Evolutionary conservation across 1,140 invertebrate genomes (phyloP), one percentile per base, ranked within the genome.

Genomic region (Platyura marginata): DNA sequence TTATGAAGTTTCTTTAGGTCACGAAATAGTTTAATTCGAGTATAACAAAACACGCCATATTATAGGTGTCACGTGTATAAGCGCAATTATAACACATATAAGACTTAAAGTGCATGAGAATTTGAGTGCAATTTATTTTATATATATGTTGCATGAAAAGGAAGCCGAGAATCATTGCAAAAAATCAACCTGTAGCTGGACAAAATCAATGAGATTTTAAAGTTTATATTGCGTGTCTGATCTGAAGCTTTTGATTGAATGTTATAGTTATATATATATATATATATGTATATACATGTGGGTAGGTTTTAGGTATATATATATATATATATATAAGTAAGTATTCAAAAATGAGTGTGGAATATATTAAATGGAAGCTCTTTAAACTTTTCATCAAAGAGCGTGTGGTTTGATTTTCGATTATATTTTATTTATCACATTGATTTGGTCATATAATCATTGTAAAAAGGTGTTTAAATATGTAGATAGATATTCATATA

Each of bases 311-410:
- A 8, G 6, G 25, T 29, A 8, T 13, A 29, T 29, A 8, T 29
- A 29, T 29, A 29, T 29, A 8, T 29, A 8, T 6, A 13, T 8
- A 29, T 29, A 6, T 6, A 29, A 29, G 13, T 13, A 13, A 13
- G 6, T 29, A 8, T 8, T 29, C 25, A 29, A 29, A 8, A 8
- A 13, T 13, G 6, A 29, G 25, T 29, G 25, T 29, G 13, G 25
- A 29, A 29, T 29, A 29, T 29, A 29, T 29, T 29, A 29, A 29
- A 29, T 29, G 18, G 36, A 18, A 18, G 36, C 36, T 20, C 36
- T 38, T 38, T 38, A 38, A 38, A 38, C 36, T 38, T 38, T 38
- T n/a, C n/a, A n/a, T n/a, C n/a, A n/a, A n/a, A n/a, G n/a, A n/a
- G n/a, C n/a, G n/a, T n/a, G n/a, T n/a, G n/a, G n/a, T n/a, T n/a